Conservation (phyloP, 2,113 vertebrate genomes). For the Sprattus sprattus region DNA sequence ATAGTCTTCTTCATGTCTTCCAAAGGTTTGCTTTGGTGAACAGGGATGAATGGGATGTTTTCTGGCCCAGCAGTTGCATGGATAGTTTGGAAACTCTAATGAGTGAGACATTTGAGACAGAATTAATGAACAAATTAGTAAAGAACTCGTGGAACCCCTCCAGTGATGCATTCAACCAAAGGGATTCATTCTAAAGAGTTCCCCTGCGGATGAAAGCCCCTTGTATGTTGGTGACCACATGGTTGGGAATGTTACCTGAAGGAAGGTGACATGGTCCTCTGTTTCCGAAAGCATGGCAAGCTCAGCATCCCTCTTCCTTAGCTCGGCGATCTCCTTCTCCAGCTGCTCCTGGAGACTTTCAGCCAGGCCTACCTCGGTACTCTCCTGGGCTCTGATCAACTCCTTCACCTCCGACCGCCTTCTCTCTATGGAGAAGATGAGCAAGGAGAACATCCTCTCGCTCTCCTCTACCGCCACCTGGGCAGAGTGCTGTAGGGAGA, state of each 20-base stretch:
- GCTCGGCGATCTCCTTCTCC: background rate
- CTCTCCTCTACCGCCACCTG: slow-evolving; percentile 15
- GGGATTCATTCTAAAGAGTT: too few relatives aligned
- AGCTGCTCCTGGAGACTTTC: background rate
- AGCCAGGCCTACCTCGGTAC: background rate
- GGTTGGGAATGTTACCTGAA: background rate
- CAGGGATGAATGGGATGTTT: background rate
- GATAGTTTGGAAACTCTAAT: background rate
- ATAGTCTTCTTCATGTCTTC: background rate
- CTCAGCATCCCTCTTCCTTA: slow-evolving; percentile 9
- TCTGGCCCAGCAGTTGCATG: background rate
- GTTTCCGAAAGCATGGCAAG: background rate
- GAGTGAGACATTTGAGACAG: background rate
- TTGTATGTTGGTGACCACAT: too few relatives aligned
- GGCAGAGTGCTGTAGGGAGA: background rate
- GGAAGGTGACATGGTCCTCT: background rate
- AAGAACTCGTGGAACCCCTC: too few relatives aligned
- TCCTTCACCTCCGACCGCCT: slow-evolving; percentile 10
- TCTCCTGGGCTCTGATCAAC: slow-evolving; percentile 15
- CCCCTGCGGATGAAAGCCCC: too few relatives aligned
- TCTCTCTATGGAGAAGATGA: background rate
- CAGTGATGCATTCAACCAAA: too few relatives aligned
- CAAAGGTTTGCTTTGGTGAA: background rate
- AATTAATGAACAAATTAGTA: too few relatives aligned
- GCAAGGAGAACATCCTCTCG: slow-evolving; percentile 17